phyloP scores from a whole-genome alignment of 2,888 invertebrate genomes.

The Drosophila anomalata region DNA sequence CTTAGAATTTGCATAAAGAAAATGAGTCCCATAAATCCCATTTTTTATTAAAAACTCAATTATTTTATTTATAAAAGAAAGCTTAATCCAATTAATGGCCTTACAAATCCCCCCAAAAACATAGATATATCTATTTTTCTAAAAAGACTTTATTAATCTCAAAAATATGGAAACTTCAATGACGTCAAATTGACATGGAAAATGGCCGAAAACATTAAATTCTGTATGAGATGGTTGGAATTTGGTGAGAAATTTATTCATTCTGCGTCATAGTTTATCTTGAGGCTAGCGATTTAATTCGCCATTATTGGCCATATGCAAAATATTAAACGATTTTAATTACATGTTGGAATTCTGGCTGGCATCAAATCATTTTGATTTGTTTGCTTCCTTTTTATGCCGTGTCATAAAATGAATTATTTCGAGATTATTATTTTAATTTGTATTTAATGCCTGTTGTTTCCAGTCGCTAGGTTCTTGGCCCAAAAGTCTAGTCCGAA shows the following conservation, averaged over 20 bases:
- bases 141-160: too few species aligned
- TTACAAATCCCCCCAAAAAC: too few species aligned
- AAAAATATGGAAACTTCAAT: constrained; percentile 1
- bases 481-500: too few species aligned
- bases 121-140: too few species aligned
- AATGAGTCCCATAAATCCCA: too few species aligned
- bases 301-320: constrained; percentile 31
- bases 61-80: too few species aligned
- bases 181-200: constrained; percentile 30
- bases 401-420: constrained; percentile 26
- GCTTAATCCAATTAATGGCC: too few species aligned
- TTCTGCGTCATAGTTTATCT: constrained; percentile 36
- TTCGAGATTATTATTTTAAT: constrained; percentile 28
- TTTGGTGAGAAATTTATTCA: constrained; percentile 30
- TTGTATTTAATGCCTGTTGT: constrained; percentile 22
- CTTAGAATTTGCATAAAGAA: too few species aligned
- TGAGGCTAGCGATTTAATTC: constrained; percentile 8
- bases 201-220: constrained; percentile 19
- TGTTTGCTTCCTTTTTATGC: constrained; percentile 16
- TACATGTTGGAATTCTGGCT: constrained; percentile 29
- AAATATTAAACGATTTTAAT: constrained; percentile 39
- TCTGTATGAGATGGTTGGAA: constrained; percentile 13
- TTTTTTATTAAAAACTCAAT: too few species aligned
- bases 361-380: constrained; percentile 22
- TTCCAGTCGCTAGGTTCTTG: background rate